Evolutionary conservation across 1,140 invertebrate species (phyloP).

Genomic region (Leptinotarsa lineolata): DNA sequence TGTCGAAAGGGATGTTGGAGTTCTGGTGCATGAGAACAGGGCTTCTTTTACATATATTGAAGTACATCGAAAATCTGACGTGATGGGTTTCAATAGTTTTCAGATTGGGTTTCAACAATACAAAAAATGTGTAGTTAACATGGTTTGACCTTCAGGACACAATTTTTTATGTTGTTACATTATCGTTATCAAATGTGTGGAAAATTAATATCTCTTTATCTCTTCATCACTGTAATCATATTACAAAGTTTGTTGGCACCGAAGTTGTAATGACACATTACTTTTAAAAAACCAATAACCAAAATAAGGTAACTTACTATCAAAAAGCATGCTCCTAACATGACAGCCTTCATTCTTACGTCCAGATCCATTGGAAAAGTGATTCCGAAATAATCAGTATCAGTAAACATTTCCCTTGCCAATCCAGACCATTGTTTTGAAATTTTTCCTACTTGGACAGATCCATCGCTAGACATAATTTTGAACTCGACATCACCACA

Average conservation of each 20-base stretch:
- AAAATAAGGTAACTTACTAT: slow-evolving; percentile 50
- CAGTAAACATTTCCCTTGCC: slow-evolving; percentile 63
- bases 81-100: no score
- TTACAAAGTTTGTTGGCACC: background rate
- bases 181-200: no score
- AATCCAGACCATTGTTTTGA: slow-evolving; percentile 66
- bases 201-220: slow-evolving; percentile 8
- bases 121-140: no score
- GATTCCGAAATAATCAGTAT: slow-evolving; percentile 67
- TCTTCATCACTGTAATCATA: background rate
- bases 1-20: no score
- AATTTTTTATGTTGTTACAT: no score
- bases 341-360: slow-evolving; percentile 64
- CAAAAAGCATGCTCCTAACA: slow-evolving; percentile 60
- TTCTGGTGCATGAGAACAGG: no score
- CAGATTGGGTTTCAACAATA: no score
- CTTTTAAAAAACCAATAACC: background rate
- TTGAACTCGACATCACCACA: slow-evolving; percentile 80
- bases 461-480: slow-evolving; percentile 61
- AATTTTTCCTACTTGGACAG: slow-evolving; percentile 61
- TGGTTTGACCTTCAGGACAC: no score
- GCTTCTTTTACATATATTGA: no score
- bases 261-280: background rate
- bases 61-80: no score
- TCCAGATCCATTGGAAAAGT: slow-evolving; percentile 66